phyloP scores from a whole-genome alignment of 1,140 invertebrate genomes.

The Linepithema humile region DNA sequence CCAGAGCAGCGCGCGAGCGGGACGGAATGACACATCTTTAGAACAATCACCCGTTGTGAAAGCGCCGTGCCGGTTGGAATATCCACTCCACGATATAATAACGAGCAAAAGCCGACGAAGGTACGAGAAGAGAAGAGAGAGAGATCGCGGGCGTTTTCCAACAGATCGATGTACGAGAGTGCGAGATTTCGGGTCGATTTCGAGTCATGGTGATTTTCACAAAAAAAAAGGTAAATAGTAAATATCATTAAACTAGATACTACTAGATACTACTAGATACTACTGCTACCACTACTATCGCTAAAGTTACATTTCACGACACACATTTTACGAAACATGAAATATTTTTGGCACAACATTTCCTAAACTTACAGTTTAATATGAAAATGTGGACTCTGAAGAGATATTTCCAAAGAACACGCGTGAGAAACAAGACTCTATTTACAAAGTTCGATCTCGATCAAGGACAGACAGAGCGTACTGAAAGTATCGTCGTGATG shows the following conservation, averaged over 20 bases:
- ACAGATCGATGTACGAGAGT: slow-evolving; percentile 18
- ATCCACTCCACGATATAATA: slow-evolving; percentile 61
- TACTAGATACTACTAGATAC: no score
- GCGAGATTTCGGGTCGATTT: neutral
- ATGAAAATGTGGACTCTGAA: neutral
- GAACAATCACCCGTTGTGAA: slow-evolving; percentile 78
- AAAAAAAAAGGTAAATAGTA: neutral
- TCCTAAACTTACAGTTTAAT: neutral
- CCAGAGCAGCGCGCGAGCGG: slow-evolving; percentile 28
- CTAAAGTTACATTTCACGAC: no score
- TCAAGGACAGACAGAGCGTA: neutral
- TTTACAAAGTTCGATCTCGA: neutral
- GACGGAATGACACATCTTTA: slow-evolving; percentile 73
- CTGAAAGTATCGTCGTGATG: neutral
- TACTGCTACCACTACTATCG: no score
- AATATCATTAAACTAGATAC: neutral
- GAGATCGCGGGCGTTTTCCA: slow-evolving; percentile 54
- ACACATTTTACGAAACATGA: no score
- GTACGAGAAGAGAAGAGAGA: slow-evolving; percentile 33
- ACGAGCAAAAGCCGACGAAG: slow-evolving; percentile 39
- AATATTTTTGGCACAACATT: no score
- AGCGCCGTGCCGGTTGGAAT: slow-evolving; percentile 66
- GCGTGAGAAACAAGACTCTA: neutral
- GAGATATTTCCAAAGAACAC: neutral
- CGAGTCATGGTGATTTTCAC: neutral